phyloP scores from a whole-genome alignment of 2,888 invertebrate species.

The Cheilosia pagana region DNA sequence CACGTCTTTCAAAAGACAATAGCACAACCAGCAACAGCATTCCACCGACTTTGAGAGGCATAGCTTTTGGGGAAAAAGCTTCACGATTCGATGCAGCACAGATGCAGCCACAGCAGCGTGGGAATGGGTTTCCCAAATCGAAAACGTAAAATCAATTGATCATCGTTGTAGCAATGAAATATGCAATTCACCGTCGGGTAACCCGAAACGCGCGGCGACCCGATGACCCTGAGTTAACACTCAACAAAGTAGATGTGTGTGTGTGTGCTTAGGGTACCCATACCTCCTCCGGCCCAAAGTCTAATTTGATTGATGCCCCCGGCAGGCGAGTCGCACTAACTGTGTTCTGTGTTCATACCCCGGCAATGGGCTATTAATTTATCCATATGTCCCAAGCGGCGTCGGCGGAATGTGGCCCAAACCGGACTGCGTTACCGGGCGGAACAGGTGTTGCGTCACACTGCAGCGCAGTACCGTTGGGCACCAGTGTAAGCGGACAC shows the following conservation, averaged over 20 bases:
- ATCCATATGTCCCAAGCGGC: constrained; percentile 61
- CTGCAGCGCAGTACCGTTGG: constrained; percentile 5
- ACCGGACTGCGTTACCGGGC: constrained; percentile 45
- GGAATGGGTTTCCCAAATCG: constrained; percentile 61
- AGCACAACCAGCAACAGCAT: constrained; percentile 35
- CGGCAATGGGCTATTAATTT: constrained; percentile 59
- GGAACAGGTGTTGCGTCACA: constrained; percentile 72
- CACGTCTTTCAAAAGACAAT: constrained; percentile 55
- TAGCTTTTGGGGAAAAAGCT: constrained; percentile 5
- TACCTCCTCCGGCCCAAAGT: neutral
- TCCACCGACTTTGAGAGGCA: constrained; percentile 33
- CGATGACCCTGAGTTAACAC: constrained; percentile 64
- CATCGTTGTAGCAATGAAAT: constrained; percentile 55
- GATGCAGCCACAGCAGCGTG: constrained; percentile 52
- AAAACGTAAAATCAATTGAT: constrained; percentile 65
- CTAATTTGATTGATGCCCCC: constrained; percentile 65
- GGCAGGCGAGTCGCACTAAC: constrained; percentile 52
- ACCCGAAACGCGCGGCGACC: constrained; percentile 47
- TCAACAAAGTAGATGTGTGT: constrained; percentile 42
- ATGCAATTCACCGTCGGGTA: constrained; percentile 28
- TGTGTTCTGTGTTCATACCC: constrained; percentile 57
- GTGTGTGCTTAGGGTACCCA: neutral
- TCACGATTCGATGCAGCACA: constrained; percentile 28
- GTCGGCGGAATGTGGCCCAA: constrained; percentile 41
- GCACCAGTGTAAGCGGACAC: constrained; percentile 37